phyloP scores from a whole-genome alignment of 2,888 invertebrate species.

The Aporophyla nigra region DNA sequence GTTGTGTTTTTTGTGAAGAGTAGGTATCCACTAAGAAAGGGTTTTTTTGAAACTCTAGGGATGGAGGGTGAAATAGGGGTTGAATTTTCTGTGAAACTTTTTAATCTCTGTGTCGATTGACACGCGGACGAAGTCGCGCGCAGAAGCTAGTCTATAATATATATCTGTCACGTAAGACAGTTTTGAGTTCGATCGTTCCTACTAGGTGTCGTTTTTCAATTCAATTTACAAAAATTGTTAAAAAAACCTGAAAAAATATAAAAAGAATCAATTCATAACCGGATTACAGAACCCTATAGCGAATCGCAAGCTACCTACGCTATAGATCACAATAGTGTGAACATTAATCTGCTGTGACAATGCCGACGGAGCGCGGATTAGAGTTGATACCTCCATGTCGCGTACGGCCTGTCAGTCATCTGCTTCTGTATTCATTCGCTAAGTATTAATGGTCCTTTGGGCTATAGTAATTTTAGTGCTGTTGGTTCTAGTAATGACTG shows the following conservation, averaged over 20 bases:
- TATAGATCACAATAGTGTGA: conserved; percentile 35
- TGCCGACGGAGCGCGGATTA: conserved; percentile 42
- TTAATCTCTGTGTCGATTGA: no score
- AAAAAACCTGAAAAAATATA: background rate
- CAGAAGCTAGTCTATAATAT: no score
- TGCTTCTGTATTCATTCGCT: conserved; percentile 23
- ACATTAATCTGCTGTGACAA: conserved; percentile 49
- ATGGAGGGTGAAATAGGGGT: no score
- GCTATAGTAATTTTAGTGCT: background rate
- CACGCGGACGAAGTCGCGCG: no score
- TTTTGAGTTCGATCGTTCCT: no score
- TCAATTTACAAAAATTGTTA: background rate
- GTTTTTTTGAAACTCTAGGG: no score
- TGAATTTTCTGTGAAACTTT: no score
- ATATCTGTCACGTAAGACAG: no score
- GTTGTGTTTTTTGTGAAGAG: no score
- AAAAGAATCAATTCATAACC: background rate
- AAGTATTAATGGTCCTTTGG: conserved; percentile 14
- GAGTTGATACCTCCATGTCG: conserved; percentile 20
- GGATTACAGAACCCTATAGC: conserved; percentile 7
- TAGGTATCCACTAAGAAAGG: no score
- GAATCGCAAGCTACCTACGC: conserved; percentile 19
- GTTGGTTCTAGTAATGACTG: background rate
- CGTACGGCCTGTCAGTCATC: conserved; percentile 20
- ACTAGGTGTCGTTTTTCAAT: background rate